Evolutionary conservation across 2,797 vertebrate species (phyloP).

Genomic region (Pitangus sulphuratus): DNA sequence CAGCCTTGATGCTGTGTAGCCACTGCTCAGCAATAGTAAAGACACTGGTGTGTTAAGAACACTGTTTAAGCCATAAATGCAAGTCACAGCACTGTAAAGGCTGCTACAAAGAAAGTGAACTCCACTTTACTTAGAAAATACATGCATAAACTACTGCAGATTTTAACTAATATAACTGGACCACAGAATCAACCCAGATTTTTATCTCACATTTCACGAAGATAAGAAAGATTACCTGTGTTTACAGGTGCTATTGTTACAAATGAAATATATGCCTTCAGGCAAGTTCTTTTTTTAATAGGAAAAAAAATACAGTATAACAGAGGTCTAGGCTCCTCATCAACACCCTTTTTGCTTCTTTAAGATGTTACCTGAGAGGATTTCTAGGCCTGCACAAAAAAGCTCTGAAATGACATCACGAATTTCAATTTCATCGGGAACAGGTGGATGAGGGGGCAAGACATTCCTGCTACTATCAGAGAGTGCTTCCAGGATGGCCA

Average conservation of each 20-base stretch:
- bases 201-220: background rate
- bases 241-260: background rate
- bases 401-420: slow-evolving; percentile 87
- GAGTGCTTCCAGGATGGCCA: slow-evolving; percentile 88
- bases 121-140: background rate
- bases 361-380: slow-evolving; percentile 84
- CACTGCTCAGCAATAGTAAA: background rate
- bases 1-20: background rate
- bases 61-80: background rate
- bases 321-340: background rate
- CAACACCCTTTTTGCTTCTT: background rate
- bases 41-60: background rate
- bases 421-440: slow-evolving; percentile 81
- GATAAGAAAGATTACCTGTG: background rate
- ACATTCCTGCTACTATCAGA: slow-evolving; percentile 78
- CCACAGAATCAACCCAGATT: background rate
- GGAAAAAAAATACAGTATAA: background rate
- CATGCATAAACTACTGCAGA: background rate
- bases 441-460: slow-evolving; percentile 71
- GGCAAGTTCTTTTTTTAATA: background rate
- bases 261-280: background rate
- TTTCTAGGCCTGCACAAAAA: slow-evolving; percentile 86
- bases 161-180: background rate
- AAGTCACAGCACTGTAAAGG: background rate
- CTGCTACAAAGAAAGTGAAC: background rate